These are phyloP conservation scores for Argynnis bischoffii DNA, from an alignment of 2,888 invertebrate species.

Conservation along the genomic window DNA sequence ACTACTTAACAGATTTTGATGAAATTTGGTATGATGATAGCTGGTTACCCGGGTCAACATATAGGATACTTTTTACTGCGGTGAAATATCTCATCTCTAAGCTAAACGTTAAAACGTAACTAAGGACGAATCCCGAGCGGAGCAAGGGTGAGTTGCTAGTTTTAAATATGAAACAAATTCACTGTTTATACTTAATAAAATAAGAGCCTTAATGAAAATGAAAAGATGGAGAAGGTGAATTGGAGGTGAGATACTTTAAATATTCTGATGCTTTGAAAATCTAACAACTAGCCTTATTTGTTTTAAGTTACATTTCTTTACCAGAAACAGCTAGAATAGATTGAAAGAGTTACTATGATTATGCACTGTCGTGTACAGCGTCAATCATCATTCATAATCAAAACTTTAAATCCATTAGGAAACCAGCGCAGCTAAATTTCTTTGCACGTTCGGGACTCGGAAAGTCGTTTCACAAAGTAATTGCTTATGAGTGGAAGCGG, in stretches of 20 bases:
- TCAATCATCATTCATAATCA: constrained; percentile 15
- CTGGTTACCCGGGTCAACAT: too few species aligned
- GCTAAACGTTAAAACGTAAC: too few species aligned
- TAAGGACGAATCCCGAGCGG: too few species aligned
- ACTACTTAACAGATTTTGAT: too few species aligned
- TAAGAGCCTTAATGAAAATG: neutral
- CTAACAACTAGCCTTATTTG: neutral
- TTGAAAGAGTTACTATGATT: neutral
- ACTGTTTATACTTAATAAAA: neutral
- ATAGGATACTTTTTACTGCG: too few species aligned
- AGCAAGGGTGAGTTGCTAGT: too few species aligned
- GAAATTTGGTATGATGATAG: too few species aligned
- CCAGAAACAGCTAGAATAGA: neutral
- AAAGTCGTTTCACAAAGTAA: constrained; percentile 77
- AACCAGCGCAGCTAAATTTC: constrained; percentile 73
- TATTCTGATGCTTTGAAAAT: neutral
- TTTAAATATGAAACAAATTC: neutral
- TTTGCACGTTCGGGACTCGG: constrained; percentile 69
- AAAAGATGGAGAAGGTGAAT: too few species aligned
- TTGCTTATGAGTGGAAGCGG: constrained; percentile 80
- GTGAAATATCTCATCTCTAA: too few species aligned
- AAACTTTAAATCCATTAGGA: constrained; percentile 41
- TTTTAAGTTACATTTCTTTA: neutral
- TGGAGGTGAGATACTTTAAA: too few species aligned
- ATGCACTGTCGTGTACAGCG: constrained; percentile 1